Conservation (phyloP, 2,113 vertebrate species). For the Sorex fumeus region DNA sequence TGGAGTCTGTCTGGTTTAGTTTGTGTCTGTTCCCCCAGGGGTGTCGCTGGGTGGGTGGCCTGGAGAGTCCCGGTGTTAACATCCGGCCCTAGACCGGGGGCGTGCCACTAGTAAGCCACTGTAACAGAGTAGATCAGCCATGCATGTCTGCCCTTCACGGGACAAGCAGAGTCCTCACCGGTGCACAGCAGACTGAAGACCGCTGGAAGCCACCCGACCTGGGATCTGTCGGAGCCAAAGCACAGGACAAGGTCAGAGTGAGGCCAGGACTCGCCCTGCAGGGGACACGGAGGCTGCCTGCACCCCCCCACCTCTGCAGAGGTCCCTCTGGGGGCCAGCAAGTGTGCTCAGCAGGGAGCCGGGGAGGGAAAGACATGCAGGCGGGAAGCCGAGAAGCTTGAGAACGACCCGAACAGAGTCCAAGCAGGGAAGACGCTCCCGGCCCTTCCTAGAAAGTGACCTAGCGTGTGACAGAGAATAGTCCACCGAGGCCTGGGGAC, state of each 20-base stretch:
- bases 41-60: conserved; percentile 82
- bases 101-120: conserved; percentile 90
- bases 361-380: conserved; percentile 63
- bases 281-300: background rate
- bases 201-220: conserved; percentile 94
- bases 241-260: conserved; percentile 86
- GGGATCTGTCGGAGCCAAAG: conserved; percentile 94
- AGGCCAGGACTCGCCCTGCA: conserved; percentile 29
- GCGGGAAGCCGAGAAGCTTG: conserved; percentile 50
- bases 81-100: conserved; percentile 87
- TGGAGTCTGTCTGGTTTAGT: conserved; percentile 86
- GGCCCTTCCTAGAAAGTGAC: conserved; percentile 6
- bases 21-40: conserved; percentile 79
- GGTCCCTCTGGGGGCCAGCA: conserved; percentile 26
- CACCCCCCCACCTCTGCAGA: background rate
- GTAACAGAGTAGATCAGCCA: conserved; percentile 91
- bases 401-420: background rate
- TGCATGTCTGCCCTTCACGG: conserved; percentile 92
- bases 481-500: no score
- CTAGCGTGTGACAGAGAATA: no score
- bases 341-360: conserved; percentile 37
- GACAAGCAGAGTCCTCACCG: conserved; percentile 90
- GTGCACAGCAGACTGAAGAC: conserved; percentile 94
- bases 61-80: conserved; percentile 86
- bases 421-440: background rate